Percentiles rank a stretch among this genome's conserved stretches.
phyloP scores from a whole-genome alignment of 2,888 invertebrate genomes.

The Acrobasis consociella region DNA sequence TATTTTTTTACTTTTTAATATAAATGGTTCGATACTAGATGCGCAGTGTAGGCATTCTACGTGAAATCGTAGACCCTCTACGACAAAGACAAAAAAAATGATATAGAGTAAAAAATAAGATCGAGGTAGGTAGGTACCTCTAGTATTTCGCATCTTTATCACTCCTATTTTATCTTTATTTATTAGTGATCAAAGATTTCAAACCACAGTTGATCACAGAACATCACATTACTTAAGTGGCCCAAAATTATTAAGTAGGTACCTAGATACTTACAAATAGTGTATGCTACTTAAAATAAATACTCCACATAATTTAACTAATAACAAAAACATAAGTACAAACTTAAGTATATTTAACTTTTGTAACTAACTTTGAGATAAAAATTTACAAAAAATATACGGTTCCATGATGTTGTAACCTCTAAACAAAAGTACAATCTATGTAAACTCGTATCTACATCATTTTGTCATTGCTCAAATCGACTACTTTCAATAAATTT shows the following conservation, averaged over 20 bases:
- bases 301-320: conserved; percentile 1
- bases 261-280: not conserved
- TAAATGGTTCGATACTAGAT: too few relatives aligned
- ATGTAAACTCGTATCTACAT: not conserved
- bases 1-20: too few relatives aligned
- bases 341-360: not conserved
- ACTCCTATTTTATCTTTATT: too few relatives aligned
- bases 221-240: too few relatives aligned
- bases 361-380: not conserved
- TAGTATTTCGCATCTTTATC: too few relatives aligned
- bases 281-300: not conserved
- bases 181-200: too few relatives aligned
- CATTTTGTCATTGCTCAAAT: too few relatives aligned
- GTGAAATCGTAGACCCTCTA: not conserved
- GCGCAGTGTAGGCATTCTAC: not conserved
- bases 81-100: not conserved
- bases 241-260: not conserved
- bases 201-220: too few relatives aligned
- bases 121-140: too few relatives aligned
- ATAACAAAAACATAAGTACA: not conserved
- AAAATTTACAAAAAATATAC: not conserved
- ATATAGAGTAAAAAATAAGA: too few relatives aligned
- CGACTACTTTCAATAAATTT: too few relatives aligned
- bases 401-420: not conserved
- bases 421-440: not conserved